Conservation (phyloP, 2,797 vertebrate species). For the Phalloptychus januarius region DNA sequence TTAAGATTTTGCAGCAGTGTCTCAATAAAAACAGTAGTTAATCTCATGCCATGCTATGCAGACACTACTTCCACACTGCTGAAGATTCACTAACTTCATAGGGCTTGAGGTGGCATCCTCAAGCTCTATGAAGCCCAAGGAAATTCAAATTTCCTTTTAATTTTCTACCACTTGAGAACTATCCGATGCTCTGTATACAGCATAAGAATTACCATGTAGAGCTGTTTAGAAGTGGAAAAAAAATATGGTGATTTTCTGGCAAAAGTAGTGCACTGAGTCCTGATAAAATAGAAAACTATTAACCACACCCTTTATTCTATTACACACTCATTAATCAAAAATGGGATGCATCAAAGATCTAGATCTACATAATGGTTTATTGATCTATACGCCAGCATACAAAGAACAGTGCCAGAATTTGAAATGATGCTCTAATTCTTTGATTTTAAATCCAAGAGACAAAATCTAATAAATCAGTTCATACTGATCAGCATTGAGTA, state of each 20-base stretch:
- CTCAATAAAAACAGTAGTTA: background rate
- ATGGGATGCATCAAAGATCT: background rate
- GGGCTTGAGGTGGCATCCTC: background rate
- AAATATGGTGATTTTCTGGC: background rate
- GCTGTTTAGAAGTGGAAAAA: background rate
- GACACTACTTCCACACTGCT: background rate
- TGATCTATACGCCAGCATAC: background rate
- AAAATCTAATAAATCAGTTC: background rate
- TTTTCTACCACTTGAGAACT: background rate
- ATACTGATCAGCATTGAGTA: background rate
- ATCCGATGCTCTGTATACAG: background rate
- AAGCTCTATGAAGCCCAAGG: no score
- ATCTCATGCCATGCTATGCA: background rate
- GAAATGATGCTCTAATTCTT: background rate
- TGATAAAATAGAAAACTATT: background rate
- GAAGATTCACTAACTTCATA: background rate
- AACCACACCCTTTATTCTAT: background rate
- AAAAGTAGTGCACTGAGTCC: background rate
- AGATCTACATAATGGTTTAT: background rate
- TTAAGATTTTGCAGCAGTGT: background rate
- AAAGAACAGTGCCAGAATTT: background rate
- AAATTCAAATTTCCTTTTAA: background rate
- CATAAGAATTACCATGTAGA: background rate
- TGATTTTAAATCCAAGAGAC: background rate
- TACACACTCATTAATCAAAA: background rate